Conservation (phyloP, 2,113 vertebrate species). For the Harpagus bidentatus region DNA sequence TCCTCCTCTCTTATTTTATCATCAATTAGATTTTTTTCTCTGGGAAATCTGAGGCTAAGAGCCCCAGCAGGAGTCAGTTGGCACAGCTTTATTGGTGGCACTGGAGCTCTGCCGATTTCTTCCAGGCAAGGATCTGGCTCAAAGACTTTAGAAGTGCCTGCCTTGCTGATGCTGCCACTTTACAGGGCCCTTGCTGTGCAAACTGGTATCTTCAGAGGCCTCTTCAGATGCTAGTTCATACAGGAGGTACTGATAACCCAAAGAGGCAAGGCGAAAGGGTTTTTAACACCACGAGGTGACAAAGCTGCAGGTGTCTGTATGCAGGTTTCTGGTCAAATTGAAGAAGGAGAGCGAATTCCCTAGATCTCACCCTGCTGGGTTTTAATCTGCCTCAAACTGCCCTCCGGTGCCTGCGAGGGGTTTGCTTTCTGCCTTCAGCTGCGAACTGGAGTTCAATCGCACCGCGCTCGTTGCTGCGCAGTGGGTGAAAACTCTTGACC, state of each 20-base stretch:
- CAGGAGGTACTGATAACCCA: not conserved
- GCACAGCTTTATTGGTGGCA: not conserved
- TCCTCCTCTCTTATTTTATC: not conserved
- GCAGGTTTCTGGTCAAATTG: not conserved
- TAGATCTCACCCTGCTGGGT: not conserved
- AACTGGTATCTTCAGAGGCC: not conserved
- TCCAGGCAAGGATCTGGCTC: not conserved
- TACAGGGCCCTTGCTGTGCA: not conserved
- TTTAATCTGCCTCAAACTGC: not conserved
- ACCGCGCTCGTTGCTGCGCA: fast-evolving
- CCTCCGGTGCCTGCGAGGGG: not conserved
- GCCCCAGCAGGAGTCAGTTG: not conserved
- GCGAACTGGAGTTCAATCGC: not conserved
- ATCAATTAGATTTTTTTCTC: not conserved
- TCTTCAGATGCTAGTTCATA: not conserved
- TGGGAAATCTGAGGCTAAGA: not conserved
- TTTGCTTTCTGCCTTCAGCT: not conserved
- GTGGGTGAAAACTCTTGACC: not conserved
- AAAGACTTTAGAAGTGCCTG: not conserved
- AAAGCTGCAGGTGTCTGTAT: not conserved
- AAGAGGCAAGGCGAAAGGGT: not conserved
- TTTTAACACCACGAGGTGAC: not conserved
- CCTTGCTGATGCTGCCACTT: not conserved
- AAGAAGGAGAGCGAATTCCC: not conserved
- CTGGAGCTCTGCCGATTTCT: not conserved